Evolutionary conservation across 2,888 invertebrate genomes (phyloP), one percentile per base, ranked within the genome.

Genomic region (Thecocarcelia acutangulata): DNA sequence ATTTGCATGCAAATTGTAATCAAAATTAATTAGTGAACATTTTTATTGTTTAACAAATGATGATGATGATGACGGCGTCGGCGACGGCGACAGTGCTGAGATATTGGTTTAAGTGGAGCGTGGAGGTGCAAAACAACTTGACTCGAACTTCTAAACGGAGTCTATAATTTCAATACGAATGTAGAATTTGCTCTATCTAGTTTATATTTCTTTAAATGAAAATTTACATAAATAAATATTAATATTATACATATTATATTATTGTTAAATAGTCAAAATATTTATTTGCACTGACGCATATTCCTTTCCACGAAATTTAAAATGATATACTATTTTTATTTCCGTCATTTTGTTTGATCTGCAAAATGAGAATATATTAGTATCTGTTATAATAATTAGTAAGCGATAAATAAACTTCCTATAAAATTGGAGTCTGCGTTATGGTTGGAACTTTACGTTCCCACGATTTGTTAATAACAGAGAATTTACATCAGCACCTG

Each of bases 41-140:
- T 88, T 87, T 88, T 88, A 89, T 89, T 88, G 86, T 86, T 87
- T 85, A 86, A 88, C 88, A 87, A 88, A 89, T 89, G 89, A 87
- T 86, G 85, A 54, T 63, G 66, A 37, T 50, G 13, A 64, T 28
- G 50, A 28, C 15, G 28, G 11, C 19, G 33, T 17, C n/a, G 50
- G 11, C 21, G 52, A 33, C 15, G 63, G 9, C n/a, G 50, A 40
- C n/a, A 46, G 17, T 24, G 44, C 21, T 40, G 48, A 3, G 59
- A 44, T 24, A 24, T 5, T n/a, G 19, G 19, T 15, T 5, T 63
- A 70, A 70, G 40, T 58, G 48, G 66, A 81, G 61, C 50, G 61
- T 48, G 48, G 19, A 68, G 44, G 42, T 17, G 21, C 50, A 56
- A 54, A 15, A 44, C 28, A 56, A 66, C 56, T 59, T 66, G 44